A percentile compares a stretch with the other conserved stretches of the same genome.
Conservation (phyloP, 2,797 vertebrate species). For the Melopsittacus undulatus region DNA sequence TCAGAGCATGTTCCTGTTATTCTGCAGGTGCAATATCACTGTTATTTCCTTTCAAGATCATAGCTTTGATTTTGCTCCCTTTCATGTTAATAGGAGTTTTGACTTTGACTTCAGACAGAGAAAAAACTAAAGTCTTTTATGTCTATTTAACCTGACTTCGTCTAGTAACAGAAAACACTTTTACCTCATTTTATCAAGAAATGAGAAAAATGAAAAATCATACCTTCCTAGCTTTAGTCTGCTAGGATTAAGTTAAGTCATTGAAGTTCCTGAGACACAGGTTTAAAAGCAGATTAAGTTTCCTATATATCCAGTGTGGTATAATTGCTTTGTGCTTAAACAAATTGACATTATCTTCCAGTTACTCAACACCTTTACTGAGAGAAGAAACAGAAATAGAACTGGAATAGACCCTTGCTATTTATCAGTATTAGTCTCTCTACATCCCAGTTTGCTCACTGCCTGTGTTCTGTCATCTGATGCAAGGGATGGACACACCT, state of each 20-base stretch:
- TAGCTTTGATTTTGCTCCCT: neutral
- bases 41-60: constrained; percentile 7
- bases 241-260: neutral
- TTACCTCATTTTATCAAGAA: neutral
- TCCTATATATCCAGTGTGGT: neutral
- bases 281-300: neutral
- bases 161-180: neutral
- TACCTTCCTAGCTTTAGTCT: neutral
- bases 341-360: neutral
- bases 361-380: neutral
- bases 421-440: neutral
- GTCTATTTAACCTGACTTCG: neutral
- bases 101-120: neutral
- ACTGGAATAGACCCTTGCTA: neutral
- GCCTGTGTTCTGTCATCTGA: neutral
- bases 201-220: neutral
- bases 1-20: neutral
- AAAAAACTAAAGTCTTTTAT: neutral
- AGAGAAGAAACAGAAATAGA: neutral
- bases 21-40: neutral
- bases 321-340: neutral
- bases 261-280: neutral
- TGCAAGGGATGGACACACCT: neutral
- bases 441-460: neutral
- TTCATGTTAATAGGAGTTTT: neutral